Percentiles rank a stretch among this genome's conserved stretches.
phyloP scores from a whole-genome alignment of 2,113 vertebrate genomes.

The Neolamprologus modestus region DNA sequence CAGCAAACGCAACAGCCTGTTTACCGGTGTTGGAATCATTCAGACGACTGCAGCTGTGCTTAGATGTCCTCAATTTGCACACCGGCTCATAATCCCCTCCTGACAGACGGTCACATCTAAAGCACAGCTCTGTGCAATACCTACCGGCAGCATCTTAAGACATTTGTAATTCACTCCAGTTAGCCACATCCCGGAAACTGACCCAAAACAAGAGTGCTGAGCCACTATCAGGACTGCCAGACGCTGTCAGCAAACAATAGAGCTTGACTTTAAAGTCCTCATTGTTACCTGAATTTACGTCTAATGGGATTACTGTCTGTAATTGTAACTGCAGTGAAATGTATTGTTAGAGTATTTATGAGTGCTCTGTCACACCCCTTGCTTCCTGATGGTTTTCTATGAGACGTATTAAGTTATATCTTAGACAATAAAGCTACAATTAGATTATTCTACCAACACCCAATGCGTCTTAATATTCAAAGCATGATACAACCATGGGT shows the following conservation, averaged over 20 bases:
- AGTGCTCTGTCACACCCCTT: background rate
- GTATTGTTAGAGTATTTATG: background rate
- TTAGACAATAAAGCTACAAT: background rate
- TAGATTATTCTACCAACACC: background rate
- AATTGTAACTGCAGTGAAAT: constrained; percentile 26
- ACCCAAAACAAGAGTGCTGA: background rate
- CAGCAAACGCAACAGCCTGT: background rate
- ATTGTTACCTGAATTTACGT: constrained; percentile 25
- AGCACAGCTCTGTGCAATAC: background rate
- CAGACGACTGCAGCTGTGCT: background rate
- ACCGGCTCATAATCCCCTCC: background rate
- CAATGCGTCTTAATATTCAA: background rate
- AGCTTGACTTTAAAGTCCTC: constrained; percentile 2
- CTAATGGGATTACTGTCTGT: constrained; percentile 19
- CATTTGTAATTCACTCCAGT: background rate
- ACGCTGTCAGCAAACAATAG: background rate
- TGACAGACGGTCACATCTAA: background rate
- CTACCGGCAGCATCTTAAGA: background rate
- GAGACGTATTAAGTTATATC: background rate
- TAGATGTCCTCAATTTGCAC: background rate
- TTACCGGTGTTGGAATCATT: background rate
- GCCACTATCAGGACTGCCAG: constrained; percentile 3
- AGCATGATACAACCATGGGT: fast-evolving
- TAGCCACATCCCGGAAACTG: background rate
- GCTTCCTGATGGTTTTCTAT: background rate